Evolutionary conservation across 2,888 invertebrate species (phyloP), one percentile per base, ranked within the genome.

Genomic region (Metalampra italica): DNA sequence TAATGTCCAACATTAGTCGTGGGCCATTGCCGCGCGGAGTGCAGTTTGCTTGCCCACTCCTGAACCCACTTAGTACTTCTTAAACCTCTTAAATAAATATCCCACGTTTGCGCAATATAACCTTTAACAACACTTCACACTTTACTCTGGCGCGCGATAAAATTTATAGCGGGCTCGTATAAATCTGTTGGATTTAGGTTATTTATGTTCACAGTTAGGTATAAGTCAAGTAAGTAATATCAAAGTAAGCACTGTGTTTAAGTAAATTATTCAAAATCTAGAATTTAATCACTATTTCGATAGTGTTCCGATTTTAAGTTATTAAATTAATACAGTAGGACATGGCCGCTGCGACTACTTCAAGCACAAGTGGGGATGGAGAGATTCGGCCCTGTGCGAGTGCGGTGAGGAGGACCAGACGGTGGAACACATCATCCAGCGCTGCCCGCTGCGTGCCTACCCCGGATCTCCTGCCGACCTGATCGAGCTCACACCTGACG

Each of bases 11-110:
- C 51, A 85, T 87, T 87, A 82, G 88, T 82, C 75, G 66, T 75
- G 86, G 81, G 67, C 78, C 84, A 87, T 88, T 89, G 75, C 78
- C 76, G 57, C 50, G 53, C 66, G 65, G 80, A 85, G 87, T 82
- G 82, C 70, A 71, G 77, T 80, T 80, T 77, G 75, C 78, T 68
- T 71, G 66, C 64, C 64, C 65, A 66, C 60, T 57, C 66, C 65
- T 61, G 53, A 62, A 58, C 60, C 65, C 66, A 65, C 75, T 76
- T 73, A 67, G 67, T 66, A 68, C 64, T 71, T 75, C 81, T 81
- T 88, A 85, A 88, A 88, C 64, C 71, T 75, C 81, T 81, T 88
- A 85, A 88, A 88, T 88, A 88, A 88, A 88, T 88, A 88, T 71
- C 74, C 71, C 83, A 82, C 86, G 82, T 83, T 83, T 82, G 76